phyloP scores from a whole-genome alignment of 1,140 invertebrate species.

The Leptopilina boulardi region DNA sequence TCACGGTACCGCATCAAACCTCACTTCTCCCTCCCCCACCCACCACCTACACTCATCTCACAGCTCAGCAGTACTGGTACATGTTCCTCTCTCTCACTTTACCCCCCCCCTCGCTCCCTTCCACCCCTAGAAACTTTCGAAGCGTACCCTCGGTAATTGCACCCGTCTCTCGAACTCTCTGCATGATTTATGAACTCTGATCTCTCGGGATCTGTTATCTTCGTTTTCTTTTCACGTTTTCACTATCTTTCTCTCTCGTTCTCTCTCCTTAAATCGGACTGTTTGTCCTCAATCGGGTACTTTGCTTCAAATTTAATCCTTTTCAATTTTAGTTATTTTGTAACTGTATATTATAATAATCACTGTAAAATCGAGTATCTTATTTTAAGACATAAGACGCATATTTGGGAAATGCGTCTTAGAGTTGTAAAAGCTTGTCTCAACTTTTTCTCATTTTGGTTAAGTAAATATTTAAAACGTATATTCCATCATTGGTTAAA shows the following conservation, averaged over 20 bases:
- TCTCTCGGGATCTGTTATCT: constrained; percentile 24
- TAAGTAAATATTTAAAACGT: too few relatives aligned
- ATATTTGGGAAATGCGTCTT: too few relatives aligned
- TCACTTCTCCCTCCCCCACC: too few relatives aligned
- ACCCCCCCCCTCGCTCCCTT: constrained; percentile 32
- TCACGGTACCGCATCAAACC: neutral
- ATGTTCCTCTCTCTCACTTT: constrained; percentile 43
- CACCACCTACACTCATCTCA: neutral
- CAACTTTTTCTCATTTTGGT: too few relatives aligned
- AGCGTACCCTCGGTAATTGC: constrained; percentile 37
- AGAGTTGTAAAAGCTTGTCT: too few relatives aligned
- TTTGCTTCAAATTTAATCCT: neutral
- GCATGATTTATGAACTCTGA: constrained; percentile 39
- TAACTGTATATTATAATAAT: too few relatives aligned
- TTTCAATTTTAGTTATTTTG: neutral
- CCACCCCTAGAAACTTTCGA: constrained; percentile 27
- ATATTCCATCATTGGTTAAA: too few relatives aligned
- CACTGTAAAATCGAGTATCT: too few relatives aligned
- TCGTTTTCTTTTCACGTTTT: constrained; percentile 17
- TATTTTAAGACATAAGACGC: too few relatives aligned
- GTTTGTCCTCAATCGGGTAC: constrained; percentile 13
- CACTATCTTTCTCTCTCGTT: too few relatives aligned
- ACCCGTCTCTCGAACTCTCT: constrained; percentile 37
- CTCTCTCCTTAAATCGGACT: constrained; percentile 7
- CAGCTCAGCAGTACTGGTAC: neutral